These are phyloP conservation scores for Pelodytes ibericus DNA, from an alignment of 2,797 vertebrate genomes.

Conservation along the genomic window DNA sequence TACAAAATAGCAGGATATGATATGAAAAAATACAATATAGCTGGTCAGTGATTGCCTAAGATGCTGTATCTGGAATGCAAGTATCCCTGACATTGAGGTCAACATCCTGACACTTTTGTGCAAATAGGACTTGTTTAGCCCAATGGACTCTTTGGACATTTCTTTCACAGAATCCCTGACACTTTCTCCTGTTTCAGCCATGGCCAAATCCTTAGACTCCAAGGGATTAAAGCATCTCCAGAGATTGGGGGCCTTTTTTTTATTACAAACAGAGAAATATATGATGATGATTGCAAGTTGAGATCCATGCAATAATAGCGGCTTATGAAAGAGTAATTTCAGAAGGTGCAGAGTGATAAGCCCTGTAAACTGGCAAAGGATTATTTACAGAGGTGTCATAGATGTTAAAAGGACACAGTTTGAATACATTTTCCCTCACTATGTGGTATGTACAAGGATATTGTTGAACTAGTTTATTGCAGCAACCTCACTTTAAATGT, in stretches of 20 bases:
- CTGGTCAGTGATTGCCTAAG: neutral
- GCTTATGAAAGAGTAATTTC: neutral
- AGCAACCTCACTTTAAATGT: too few species aligned
- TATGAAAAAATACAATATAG: neutral
- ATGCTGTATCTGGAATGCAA: conserved; percentile 71
- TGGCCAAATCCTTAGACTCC: conserved; percentile 73
- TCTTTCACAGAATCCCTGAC: conserved; percentile 80
- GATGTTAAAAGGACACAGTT: too few species aligned
- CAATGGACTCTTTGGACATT: conserved; percentile 78
- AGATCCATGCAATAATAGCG: neutral
- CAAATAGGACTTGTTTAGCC: conserved; percentile 75
- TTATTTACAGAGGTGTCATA: too few species aligned
- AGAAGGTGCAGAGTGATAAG: too few species aligned
- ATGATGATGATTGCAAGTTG: neutral
- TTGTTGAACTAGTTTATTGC: too few species aligned
- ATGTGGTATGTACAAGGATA: too few species aligned
- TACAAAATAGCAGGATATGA: neutral
- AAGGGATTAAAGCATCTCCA: conserved; percentile 80
- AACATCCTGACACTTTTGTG: conserved; percentile 74
- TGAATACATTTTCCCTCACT: too few species aligned
- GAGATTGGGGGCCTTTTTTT: conserved; percentile 69
- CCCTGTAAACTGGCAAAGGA: too few species aligned
- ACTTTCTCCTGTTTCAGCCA: conserved; percentile 74
- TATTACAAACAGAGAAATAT: conserved; percentile 7
- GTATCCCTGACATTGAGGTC: conserved; percentile 74